phyloP scores from a whole-genome alignment of 2,797 vertebrate species.

The Bovichtus diacanthus region DNA sequence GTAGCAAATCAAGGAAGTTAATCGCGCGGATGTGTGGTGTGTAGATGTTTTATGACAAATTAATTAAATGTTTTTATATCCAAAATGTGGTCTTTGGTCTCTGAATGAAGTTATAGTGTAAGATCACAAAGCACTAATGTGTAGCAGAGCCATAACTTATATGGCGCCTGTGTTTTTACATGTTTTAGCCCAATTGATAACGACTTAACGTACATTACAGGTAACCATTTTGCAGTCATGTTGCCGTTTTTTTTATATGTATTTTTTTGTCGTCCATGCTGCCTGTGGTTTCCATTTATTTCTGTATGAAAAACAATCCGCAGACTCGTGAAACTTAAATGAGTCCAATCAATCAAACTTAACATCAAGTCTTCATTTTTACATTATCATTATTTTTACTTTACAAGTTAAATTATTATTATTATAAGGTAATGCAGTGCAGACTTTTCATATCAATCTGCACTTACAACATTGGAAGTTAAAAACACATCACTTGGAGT shows the following conservation, averaged over 20 bases:
- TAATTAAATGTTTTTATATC: slow-evolving; percentile 39
- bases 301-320: not conserved
- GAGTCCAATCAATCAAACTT: not conserved
- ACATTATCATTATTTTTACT: not conserved
- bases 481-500: not conserved
- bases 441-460: not conserved
- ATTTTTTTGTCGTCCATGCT: not conserved
- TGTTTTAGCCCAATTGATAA: not conserved
- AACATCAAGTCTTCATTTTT: not conserved
- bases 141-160: not conserved
- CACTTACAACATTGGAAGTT: not conserved
- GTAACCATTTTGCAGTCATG: not conserved
- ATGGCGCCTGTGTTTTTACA: not conserved
- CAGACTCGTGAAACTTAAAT: not conserved
- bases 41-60: slow-evolving; percentile 7
- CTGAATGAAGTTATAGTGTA: not conserved
- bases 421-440: not conserved
- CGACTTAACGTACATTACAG: not conserved
- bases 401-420: not conserved
- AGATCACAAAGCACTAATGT: not conserved
- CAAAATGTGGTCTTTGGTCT: not conserved
- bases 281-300: not conserved
- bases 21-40: not conserved
- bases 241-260: no score
- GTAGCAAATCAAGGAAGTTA: not conserved